Conservation (phyloP, 1,140 invertebrate species). For the Chrysoperla carnea region DNA sequence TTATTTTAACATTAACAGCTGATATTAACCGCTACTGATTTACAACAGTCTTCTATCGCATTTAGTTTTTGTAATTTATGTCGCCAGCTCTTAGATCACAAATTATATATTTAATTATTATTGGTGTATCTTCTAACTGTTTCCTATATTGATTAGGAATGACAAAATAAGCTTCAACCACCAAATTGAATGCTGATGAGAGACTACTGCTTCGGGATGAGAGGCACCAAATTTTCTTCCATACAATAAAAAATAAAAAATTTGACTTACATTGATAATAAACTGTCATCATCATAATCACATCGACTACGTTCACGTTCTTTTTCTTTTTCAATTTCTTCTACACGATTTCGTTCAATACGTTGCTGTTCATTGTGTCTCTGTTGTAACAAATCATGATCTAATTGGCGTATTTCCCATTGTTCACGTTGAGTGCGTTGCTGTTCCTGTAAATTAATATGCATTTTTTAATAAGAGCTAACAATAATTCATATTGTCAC, state of each 20-base stretch:
- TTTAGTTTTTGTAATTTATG: too few relatives aligned
- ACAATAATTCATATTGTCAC: not conserved
- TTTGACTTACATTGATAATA: conserved; percentile 16
- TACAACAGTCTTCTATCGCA: too few relatives aligned
- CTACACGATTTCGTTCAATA: conserved; percentile 12
- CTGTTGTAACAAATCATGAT: conserved; percentile 22
- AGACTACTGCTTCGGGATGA: too few relatives aligned
- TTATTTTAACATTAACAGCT: too few relatives aligned
- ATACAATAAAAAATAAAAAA: not conserved
- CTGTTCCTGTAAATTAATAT: conserved; percentile 14
- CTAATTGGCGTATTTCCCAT: conserved; percentile 21
- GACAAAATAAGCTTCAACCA: too few relatives aligned
- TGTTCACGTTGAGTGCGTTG: conserved; percentile 21
- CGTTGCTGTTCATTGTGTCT: conserved; percentile 19
- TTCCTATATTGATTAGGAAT: too few relatives aligned
- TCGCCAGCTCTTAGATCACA: too few relatives aligned
- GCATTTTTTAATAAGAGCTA: not conserved
- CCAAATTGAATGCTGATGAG: too few relatives aligned
- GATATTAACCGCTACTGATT: too few relatives aligned
- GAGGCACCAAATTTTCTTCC: too few relatives aligned
- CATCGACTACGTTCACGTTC: conserved; percentile 9
- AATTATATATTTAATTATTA: too few relatives aligned
- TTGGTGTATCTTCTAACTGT: too few relatives aligned
- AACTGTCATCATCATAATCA: conserved; percentile 12
- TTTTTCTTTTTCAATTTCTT: conserved; percentile 14